Base-by-base conservation (phyloP, 2,113 vertebrate species). In the Chloropsis hardwickii region DNA sequence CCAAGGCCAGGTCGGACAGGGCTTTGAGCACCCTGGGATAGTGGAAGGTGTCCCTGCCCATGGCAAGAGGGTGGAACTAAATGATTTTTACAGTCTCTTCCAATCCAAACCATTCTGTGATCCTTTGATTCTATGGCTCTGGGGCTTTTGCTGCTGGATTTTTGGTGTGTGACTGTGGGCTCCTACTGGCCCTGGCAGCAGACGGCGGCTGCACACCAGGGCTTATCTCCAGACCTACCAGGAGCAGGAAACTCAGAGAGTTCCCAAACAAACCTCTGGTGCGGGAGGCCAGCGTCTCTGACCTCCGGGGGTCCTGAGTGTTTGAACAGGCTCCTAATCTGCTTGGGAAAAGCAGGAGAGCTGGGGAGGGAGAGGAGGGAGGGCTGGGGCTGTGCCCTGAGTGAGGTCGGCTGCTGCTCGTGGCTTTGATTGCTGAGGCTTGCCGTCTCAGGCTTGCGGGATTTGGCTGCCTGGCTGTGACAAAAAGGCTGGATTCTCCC, bases 281-380 rank as follows among this genome's bases (percentile, higher is more conserved):
- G 74, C 12, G 4, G 45, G 54, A 89, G 93, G 91, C 84, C 71
- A 65, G 81, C 9, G 17, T 78, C 83, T 62, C 74, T 90, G 90
- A 95, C 93, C 90, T 96, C 85, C 21, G 4, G 67, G 94, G 76
- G 79, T 97, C 93, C 92, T 23, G 33, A 0, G 15, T 39, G 3
- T 88, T 93, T 92, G 90, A 96, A 93, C 88, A 66, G 37, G 25
- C 94, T 96, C 79, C 90, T 97, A 94, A 94, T 95, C 93, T 94
- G 81, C 92, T 96, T 96, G 92, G 90, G 92, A 97, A 95, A 94
- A 86, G 79, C 80, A 64, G 79, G 54, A 14, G 4, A 53, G 3
- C 42, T 42, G 7, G 3, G 54, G 50, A 93, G 66, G 62, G 85
- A 93, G 95, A 85, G 70, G 37, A 93, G 94, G 94, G 89, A 91